A percentile compares a stretch with the other conserved stretches of the same genome.
These are phyloP conservation scores for Camelus dromedarius DNA, from an alignment of 2,113 vertebrate genomes.

Conservation along the genomic window DNA sequence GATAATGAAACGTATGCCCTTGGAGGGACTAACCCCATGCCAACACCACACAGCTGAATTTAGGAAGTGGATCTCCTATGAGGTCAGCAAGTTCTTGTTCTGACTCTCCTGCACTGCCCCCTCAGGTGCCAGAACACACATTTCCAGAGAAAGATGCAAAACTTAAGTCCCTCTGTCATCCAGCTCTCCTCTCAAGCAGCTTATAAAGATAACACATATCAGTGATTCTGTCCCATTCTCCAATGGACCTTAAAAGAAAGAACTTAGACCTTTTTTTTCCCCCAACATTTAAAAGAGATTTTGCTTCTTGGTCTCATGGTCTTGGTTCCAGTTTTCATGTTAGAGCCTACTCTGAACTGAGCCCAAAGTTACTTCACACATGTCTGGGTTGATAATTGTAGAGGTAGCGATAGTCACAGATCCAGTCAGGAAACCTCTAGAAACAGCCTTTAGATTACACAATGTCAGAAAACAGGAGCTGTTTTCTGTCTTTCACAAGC, in stretches of 20 bases:
- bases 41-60: neutral
- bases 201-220: neutral
- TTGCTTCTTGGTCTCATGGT: neutral
- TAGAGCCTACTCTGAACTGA: neutral
- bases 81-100: neutral
- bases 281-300: neutral
- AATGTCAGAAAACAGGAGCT: constrained; percentile 39
- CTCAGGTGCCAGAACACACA: neutral
- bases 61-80: neutral
- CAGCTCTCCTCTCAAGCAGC: neutral
- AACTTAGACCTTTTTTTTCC: neutral
- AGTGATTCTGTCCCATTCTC: neutral
- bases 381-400: neutral
- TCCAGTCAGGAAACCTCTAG: constrained; percentile 16
- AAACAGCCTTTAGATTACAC: constrained; percentile 25
- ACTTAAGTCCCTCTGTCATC: neutral
- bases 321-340: neutral
- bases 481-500: constrained; percentile 52
- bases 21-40: neutral
- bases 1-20: neutral
- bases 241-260: neutral
- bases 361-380: neutral
- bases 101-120: neutral
- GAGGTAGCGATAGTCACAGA: neutral
- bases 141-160: neutral